Base-by-base conservation (phyloP, 2,797 vertebrate genomes). In the Heliangelus exortis region DNA sequence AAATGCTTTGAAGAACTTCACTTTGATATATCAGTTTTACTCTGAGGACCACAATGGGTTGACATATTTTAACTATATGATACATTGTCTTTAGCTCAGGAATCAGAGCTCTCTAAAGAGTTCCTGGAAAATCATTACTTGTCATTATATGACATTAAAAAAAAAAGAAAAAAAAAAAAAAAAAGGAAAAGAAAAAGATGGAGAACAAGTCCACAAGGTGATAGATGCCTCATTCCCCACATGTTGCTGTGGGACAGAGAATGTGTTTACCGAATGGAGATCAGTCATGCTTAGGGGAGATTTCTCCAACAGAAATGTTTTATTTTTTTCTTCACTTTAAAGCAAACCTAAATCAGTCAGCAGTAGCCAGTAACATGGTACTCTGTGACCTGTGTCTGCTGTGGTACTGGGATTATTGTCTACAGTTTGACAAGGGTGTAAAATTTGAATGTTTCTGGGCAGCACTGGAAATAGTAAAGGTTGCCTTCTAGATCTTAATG, bases 1-100 rank as follows among this genome's bases (percentile, higher is more conserved):
- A 93, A 92, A 91, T 94, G 76, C 91, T 97, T 95, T 21, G 17
- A 92, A 92, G 75, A 94, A 89, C 90, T n/a, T 84, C 89, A 84
- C 79, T 94, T 72, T 89, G 92, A 95, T 96, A 39, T 93, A 97
- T 95, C 84, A 84, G 3, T 86, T 93, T 84, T 94, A 69, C 76
- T 76, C 34, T 82, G 43, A 90, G 54, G 82, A 78, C 84, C 93
- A 73, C 87, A 97, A 47, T 73, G 77, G 18, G 19, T 66, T 92
- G 82, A 54, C 48, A 36, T 84, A 83, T 93, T 84, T 93, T 90
- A 92, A 34, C 51, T 91, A 6, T 29, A 71, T 58, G 69, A 93
- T 77, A 61, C 66, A 54, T 43, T 79, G 55, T 33, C 29, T 93
- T 84, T 47, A 81, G 57, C 50, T 75, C 6, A 18, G 12, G 63